Conservation (phyloP, 2,797 vertebrate genomes). For the Petrocephalus schoutedeni region DNA sequence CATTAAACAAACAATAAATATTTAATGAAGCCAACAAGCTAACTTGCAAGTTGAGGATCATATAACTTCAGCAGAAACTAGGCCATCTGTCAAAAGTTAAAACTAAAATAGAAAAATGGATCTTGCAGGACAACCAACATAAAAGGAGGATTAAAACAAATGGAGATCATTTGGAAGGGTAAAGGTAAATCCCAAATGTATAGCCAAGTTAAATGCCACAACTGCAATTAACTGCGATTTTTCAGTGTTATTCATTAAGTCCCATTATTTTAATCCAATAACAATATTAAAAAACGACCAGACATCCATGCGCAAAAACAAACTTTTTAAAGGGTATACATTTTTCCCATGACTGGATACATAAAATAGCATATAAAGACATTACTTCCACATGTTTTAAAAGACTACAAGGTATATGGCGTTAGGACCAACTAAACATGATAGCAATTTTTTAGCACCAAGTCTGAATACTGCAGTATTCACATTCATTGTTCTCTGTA, state of each 20-base stretch:
- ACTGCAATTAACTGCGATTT: not conserved
- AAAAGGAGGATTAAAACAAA: not conserved
- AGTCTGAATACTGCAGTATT: not conserved
- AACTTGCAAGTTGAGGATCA: conserved; percentile 7
- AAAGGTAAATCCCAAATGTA: not conserved
- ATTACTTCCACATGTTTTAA: not conserved
- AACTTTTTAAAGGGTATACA: not conserved
- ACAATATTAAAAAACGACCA: not conserved
- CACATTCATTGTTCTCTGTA: not conserved
- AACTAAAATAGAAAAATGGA: not conserved
- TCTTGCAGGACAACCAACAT: not conserved
- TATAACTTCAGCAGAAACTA: conserved; percentile 5
- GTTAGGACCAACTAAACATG: not conserved
- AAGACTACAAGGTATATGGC: not conserved
- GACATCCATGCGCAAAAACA: not conserved
- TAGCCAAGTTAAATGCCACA: not conserved
- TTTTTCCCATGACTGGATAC: not conserved
- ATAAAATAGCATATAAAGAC: not conserved
- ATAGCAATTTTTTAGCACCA: not conserved
- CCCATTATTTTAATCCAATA: not conserved
- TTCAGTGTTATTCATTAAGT: not conserved
- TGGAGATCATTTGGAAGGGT: not conserved
- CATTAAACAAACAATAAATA: conserved; percentile 11
- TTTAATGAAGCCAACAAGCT: conserved; percentile 14
- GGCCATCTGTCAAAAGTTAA: conserved; percentile 1